Evolutionary conservation across 2,888 invertebrate genomes (phyloP).

Genomic region (Hemaris fuciformis): DNA sequence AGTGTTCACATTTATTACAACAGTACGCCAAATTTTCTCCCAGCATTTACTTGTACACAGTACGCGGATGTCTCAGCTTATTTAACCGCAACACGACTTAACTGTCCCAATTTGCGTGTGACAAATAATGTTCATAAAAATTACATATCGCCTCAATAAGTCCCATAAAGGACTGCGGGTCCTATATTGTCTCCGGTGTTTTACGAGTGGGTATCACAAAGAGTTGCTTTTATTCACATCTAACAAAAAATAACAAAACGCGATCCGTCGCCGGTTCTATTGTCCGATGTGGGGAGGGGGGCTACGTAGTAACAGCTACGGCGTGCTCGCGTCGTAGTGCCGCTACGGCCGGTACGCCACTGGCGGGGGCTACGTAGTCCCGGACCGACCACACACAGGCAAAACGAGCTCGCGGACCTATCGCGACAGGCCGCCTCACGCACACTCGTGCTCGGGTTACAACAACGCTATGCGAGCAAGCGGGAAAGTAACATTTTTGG

Average conservation of each 20-base stretch:
- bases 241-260: slow-evolving; percentile 72
- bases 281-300: slow-evolving; percentile 54
- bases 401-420: slow-evolving; percentile 48
- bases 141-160: slow-evolving; percentile 48
- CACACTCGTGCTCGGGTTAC: slow-evolving; percentile 55
- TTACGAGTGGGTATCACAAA: slow-evolving; percentile 59
- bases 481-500: slow-evolving; percentile 74
- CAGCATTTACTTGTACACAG: slow-evolving; percentile 39
- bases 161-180: slow-evolving; percentile 47
- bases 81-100: slow-evolving; percentile 49
- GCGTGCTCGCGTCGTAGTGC: slow-evolving; percentile 69
- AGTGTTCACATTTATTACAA: slow-evolving; percentile 51
- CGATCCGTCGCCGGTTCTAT: slow-evolving; percentile 67
- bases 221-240: slow-evolving; percentile 63
- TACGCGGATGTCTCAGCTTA: slow-evolving; percentile 39
- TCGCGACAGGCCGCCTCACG: slow-evolving; percentile 45
- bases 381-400: slow-evolving; percentile 69
- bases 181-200: slow-evolving; percentile 54
- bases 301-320: slow-evolving; percentile 50
- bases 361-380: slow-evolving; percentile 77
- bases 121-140: slow-evolving; percentile 50
- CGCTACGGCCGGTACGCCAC: slow-evolving; percentile 70
- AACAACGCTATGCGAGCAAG: slow-evolving; percentile 62
- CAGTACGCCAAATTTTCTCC: slow-evolving; percentile 37
- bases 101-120: slow-evolving; percentile 46